These are phyloP conservation scores for Hippocampus zosterae DNA, from an alignment of 2,113 vertebrate species.

Conservation along the genomic window DNA sequence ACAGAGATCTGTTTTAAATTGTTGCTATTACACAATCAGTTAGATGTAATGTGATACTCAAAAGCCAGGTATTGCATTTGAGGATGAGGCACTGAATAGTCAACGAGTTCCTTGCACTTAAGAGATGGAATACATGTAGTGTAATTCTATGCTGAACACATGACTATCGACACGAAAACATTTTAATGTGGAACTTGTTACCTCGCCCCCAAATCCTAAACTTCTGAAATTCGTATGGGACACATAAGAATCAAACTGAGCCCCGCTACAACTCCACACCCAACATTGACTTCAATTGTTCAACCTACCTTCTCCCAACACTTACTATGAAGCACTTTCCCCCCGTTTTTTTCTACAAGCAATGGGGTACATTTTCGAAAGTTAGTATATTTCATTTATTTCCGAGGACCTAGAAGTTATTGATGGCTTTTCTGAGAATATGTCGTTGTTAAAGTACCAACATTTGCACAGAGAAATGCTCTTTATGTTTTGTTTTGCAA, in stretches of 20 bases:
- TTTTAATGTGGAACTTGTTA: neutral
- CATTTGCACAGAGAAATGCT: conserved; percentile 75
- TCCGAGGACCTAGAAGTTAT: conserved; percentile 44
- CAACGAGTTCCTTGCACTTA: neutral
- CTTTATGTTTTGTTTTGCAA: conserved; percentile 67
- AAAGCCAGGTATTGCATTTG: neutral
- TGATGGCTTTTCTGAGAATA: conserved; percentile 52
- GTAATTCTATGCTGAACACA: neutral
- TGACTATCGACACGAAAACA: conserved; percentile 11
- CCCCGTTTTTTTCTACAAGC: conserved; percentile 49
- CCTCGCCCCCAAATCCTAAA: neutral
- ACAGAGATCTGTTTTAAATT: conserved; percentile 23
- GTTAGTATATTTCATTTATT: conserved; percentile 57
- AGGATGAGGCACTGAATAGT: neutral
- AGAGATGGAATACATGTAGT: conserved; percentile 4
- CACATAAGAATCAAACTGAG: neutral
- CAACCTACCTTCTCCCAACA: conserved; percentile 18
- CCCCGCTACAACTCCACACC: neutral
- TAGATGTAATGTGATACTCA: neutral
- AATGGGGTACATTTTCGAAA: conserved; percentile 40
- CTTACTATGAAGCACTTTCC: conserved; percentile 59
- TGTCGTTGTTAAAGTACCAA: conserved; percentile 62
- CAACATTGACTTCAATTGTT: conserved; percentile 39
- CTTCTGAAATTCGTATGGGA: neutral
- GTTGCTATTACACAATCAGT: conserved; percentile 15